Conservation (phyloP, 2,113 vertebrate species). For the Vulpes lagopus region DNA sequence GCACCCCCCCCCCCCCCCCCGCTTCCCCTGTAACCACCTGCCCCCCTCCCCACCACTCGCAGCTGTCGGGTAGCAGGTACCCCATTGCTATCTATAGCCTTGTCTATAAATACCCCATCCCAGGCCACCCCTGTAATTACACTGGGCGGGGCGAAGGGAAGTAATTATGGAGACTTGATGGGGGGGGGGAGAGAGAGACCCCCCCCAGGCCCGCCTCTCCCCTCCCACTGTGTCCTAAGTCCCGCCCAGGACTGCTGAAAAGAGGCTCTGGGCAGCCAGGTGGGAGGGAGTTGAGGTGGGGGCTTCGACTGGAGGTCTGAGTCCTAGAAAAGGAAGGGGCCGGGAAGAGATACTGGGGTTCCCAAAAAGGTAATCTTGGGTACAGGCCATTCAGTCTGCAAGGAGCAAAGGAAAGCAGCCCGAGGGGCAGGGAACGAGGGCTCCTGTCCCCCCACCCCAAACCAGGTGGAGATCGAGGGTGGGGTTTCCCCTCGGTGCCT, state of each 20-base stretch:
- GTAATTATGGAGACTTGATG: constrained; percentile 73
- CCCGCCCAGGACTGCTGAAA: constrained; percentile 27
- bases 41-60: accelerated
- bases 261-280: background rate
- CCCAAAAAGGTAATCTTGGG: background rate
- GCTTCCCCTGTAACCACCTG: background rate
- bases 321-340: background rate
- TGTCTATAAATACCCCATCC: constrained; percentile 72
- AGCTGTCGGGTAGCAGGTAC: background rate
- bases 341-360: background rate
- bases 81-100: constrained; percentile 70
- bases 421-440: background rate
- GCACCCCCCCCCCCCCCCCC: too few species aligned
- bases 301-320: background rate
- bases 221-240: constrained; percentile 38
- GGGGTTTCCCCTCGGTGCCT: constrained; percentile 61
- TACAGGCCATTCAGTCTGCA: background rate
- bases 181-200: background rate
- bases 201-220: constrained; percentile 41
- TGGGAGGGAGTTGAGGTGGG: background rate
- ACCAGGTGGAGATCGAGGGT: constrained; percentile 74
- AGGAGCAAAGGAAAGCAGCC: background rate
- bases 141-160: background rate
- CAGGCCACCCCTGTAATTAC: constrained; percentile 76
- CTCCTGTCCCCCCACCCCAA: background rate